Base-by-base conservation (phyloP, 2,113 vertebrate species). In the Psophia crepitans region DNA sequence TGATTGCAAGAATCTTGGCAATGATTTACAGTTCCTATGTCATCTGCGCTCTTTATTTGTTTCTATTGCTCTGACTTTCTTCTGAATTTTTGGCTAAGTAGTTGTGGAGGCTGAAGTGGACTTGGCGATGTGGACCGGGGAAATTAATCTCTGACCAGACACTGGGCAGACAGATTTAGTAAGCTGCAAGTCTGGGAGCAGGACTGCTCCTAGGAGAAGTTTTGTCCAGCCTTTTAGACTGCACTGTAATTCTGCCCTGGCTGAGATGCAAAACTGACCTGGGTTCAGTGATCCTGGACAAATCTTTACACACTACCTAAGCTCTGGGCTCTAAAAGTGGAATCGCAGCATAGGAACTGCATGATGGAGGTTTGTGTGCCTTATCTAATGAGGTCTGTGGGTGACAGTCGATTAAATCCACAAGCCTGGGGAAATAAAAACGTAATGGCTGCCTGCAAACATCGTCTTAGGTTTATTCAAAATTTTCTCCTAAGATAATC, bases 351-450 rank as follows among this genome's bases (percentile, higher is more conserved):
- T 7, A 63, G 58, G 41, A 77, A 7, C 58, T 12, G 15, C 4
- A 2, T 6, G 53, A 10, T 32, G 37, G 64, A 91, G 23, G 19
- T 33, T 70, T 64, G 39, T 0, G 0, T 46, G 82, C 51, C 23
- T 88, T 54, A 5, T 21, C 79, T 95, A 80, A 93, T 71, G 83
- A 83, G 60, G 21, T 83, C 41, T 1, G 1, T 24, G 57, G 87
- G 46, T 91, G 80, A 75, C 73, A 81, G 56, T 4, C 3, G 14
- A 87, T 91, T 93, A 96, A 82, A 78, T n/a, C 44, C 57, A 57
- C 48, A 79, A 54, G 73, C 84, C 96, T 73, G 28, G 95, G 94
- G 95, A 94, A 96, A 97, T 96, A 96, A 95, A 89, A 81, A 66
- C 28, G 7, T 90, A 95, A 91, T 44, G 73, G n/a, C 51, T 92